Evolutionary conservation across 2,888 invertebrate species (phyloP).

Genomic region (Synergus umbraculus): DNA sequence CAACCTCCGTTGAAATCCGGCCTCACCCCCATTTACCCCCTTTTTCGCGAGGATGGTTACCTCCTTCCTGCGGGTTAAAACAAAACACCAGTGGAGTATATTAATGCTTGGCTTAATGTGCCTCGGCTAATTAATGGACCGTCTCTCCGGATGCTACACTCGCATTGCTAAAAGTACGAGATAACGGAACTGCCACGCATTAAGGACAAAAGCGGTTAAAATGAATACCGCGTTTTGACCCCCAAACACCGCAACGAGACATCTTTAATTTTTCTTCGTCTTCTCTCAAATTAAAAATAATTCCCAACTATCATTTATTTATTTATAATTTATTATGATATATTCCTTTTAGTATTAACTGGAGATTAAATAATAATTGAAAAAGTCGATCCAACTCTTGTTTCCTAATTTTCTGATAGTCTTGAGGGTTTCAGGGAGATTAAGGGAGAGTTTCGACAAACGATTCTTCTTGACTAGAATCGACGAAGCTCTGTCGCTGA

Average conservation of each 20-base stretch:
- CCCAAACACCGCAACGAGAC: slow-evolving; percentile 72
- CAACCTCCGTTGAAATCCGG: slow-evolving; percentile 60
- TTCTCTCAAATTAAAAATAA: neutral
- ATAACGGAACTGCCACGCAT: slow-evolving; percentile 70
- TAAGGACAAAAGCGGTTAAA: slow-evolving; percentile 69
- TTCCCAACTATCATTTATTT: neutral
- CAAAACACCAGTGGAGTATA: slow-evolving; percentile 77
- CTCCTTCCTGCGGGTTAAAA: slow-evolving; percentile 77
- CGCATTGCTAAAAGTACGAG: slow-evolving; percentile 68
- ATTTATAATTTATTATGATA: too few relatives aligned
- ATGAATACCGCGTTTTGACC: slow-evolving; percentile 57
- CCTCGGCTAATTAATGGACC: slow-evolving; percentile 77
- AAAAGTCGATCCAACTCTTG: neutral
- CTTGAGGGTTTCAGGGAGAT: neutral
- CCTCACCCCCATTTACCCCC: slow-evolving; percentile 41
- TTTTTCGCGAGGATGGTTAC: slow-evolving; percentile 57
- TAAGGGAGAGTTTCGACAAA: slow-evolving; percentile 10
- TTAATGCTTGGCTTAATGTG: slow-evolving; percentile 77
- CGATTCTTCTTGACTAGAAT: slow-evolving; percentile 49
- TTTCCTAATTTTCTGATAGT: slow-evolving; percentile 10
- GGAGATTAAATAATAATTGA: neutral
- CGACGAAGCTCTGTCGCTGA: slow-evolving; percentile 41
- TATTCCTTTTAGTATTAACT: too few relatives aligned
- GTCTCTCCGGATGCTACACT: slow-evolving; percentile 70
- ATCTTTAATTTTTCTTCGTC: slow-evolving; percentile 50